Evolutionary conservation across 37 sponge, comb jelly and placozoan species (phyloP), one percentile per base, ranked within the genome.

Genomic region (Haliclona indistincta): DNA sequence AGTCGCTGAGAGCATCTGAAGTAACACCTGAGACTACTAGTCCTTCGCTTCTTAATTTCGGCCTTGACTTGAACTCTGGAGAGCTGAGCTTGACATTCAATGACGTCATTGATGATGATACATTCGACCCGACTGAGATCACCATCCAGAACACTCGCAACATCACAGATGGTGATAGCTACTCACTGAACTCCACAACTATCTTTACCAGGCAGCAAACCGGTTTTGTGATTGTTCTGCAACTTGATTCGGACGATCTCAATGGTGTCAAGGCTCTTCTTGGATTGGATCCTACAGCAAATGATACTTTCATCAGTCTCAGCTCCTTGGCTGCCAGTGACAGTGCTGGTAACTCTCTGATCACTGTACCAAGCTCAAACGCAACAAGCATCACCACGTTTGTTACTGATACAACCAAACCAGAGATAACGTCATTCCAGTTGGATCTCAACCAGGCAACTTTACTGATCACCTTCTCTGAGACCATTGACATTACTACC

Each of bases 201-300:
- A 67, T 15, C 3, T 77, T 72, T 33, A 53, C 54, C 25, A 49
- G 78, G 65, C 55, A 63, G 1, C 69, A 71, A 23, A 43, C 49
- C 67, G 84, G 76, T 20, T 70, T 67, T 44, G 43, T 41, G 19
- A 26, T 88, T n/a, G 33, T 45, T 3, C 13, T 81, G 38, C 47
- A 15, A 2, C 64, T 87, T 4, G 72, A 76, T 43, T 29, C 29
- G 17, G 64, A 60, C 34, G 94, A 93, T 60, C 51, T 93, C 29
- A 89, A 93, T 70, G 84, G 80, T 52, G 61, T 85, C 51, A 89
- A 93, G 73, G 81, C 94, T 20, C 81, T 80, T 3, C 77, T 83
- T 0, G 72, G 47, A 32, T 38, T 68, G 41, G 84, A 83, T 4
- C 66, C 86, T 3, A 80, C 82, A 30, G 74, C 75, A 4, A 85